Evolutionary conservation across 2,113 vertebrate genomes (phyloP).

Genomic region (Syrrhaptes paradoxus): DNA sequence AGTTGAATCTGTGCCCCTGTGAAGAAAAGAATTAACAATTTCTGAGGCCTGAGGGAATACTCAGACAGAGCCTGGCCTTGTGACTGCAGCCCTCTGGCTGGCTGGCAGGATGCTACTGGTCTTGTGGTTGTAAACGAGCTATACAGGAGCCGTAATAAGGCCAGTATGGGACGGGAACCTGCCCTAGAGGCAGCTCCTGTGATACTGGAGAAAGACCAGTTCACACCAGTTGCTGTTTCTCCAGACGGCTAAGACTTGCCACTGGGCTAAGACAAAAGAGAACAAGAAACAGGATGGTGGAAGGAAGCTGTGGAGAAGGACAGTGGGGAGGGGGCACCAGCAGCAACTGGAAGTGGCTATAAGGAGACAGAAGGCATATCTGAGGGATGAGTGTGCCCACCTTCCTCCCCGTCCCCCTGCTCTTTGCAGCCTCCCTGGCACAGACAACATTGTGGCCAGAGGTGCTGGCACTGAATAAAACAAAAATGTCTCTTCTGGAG

Average conservation of each 20-base stretch:
- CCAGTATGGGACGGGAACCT: neutral
- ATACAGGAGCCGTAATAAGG: neutral
- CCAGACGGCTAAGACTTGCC: constrained; percentile 17
- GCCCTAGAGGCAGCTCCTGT: neutral
- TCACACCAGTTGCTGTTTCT: neutral
- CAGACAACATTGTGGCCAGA: neutral
- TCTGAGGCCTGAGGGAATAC: neutral
- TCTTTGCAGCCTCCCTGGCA: neutral
- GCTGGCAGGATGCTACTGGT: neutral
- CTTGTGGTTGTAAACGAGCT: neutral
- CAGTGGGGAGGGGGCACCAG: neutral
- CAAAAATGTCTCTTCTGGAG: neutral
- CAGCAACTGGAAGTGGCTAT: neutral
- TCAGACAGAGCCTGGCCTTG: neutral
- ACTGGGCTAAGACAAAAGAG: too few relatives aligned
- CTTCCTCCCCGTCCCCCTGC: neutral
- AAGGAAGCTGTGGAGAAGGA: neutral
- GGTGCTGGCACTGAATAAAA: neutral
- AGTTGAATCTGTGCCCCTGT: neutral
- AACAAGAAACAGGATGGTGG: neutral
- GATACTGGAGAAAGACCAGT: neutral
- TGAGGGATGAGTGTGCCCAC: neutral
- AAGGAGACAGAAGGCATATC: neutral
- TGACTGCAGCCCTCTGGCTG: neutral
- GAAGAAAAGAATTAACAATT: neutral